Conservation (phyloP, 2,888 invertebrate species). For the Drosophila peninsularis region DNA sequence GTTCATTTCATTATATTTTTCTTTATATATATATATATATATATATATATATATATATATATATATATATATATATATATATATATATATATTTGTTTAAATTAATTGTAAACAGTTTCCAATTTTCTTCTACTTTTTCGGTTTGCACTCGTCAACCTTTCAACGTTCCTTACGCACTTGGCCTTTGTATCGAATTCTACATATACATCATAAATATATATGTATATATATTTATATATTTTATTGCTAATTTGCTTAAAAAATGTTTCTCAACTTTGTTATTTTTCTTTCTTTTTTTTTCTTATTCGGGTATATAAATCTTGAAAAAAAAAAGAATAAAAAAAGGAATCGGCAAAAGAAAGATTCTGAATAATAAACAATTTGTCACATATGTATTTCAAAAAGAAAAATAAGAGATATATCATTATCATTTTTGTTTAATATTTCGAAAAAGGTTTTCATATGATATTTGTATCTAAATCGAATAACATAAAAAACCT, state of each 20-base stretch:
- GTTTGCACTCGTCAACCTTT: constrained; percentile 52
- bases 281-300: constrained; percentile 40
- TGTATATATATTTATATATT: constrained; percentile 44
- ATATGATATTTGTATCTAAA: constrained; percentile 20
- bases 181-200: constrained; percentile 49
- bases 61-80: too few relatives aligned
- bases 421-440: background rate
- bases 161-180: constrained; percentile 51
- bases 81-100: constrained; percentile 33
- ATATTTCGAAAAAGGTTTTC: constrained; percentile 34
- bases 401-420: background rate
- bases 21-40: too few relatives aligned
- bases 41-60: too few relatives aligned
- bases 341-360: constrained; percentile 6
- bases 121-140: constrained; percentile 23
- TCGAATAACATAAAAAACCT: constrained; percentile 21
- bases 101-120: constrained; percentile 71
- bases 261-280: constrained; percentile 59
- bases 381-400: constrained; percentile 14
- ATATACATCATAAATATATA: constrained; percentile 23
- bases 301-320: constrained; percentile 24
- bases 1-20: constrained; percentile 26
- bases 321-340: constrained; percentile 1
- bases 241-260: constrained; percentile 68
- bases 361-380: constrained; percentile 9